Conservation (phyloP, 2,888 invertebrate genomes). For the Hemaris fuciformis region DNA sequence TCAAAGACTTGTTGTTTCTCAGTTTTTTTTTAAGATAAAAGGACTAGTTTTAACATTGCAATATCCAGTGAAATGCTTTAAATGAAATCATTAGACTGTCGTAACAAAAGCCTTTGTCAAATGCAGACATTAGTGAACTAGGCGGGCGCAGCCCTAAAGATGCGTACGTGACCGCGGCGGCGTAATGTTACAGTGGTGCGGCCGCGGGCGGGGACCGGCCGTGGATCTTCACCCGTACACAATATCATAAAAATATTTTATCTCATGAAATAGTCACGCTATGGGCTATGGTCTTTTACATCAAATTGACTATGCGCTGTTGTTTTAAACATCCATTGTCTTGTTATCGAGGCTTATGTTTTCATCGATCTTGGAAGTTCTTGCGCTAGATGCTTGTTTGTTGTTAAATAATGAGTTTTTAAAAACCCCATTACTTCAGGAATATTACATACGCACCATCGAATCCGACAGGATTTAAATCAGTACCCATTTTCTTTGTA, state of each 20-base stretch:
- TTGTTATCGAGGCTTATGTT: background rate
- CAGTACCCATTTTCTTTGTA: too few relatives aligned
- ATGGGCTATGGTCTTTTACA: background rate
- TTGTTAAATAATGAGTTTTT: background rate
- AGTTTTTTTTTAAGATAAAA: background rate
- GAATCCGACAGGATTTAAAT: too few relatives aligned
- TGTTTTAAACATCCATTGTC: background rate
- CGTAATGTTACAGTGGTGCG: constrained; percentile 36
- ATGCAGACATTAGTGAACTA: constrained; percentile 24
- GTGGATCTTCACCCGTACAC: constrained; percentile 38
- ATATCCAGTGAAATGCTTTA: background rate
- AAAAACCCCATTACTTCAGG: background rate
- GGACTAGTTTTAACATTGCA: background rate
- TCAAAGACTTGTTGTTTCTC: too few relatives aligned
- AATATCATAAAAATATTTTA: constrained; percentile 23
- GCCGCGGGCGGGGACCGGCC: constrained; percentile 32
- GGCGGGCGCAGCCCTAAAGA: constrained; percentile 36
- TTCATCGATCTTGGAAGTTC: background rate
- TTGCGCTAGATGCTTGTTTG: background rate
- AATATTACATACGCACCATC: background rate
- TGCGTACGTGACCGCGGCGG: constrained; percentile 63
- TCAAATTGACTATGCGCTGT: background rate
- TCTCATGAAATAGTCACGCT: background rate
- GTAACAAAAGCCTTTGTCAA: constrained; percentile 14
- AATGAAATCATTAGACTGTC: background rate